Conservation (phyloP, 2,113 vertebrate species). For the Nettapus auritus region DNA sequence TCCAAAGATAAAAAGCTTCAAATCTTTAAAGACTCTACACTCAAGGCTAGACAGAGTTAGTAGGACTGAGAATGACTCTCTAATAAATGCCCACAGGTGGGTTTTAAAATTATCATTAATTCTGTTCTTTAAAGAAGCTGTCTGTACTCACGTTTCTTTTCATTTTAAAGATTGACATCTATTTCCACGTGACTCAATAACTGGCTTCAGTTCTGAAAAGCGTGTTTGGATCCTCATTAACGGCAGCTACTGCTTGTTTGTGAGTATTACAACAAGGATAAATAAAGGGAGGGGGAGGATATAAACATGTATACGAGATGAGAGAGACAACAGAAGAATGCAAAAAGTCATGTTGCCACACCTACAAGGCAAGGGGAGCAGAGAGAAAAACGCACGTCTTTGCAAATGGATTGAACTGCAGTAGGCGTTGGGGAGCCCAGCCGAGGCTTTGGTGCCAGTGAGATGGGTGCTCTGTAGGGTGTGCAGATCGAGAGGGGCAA, state of each 20-base stretch:
- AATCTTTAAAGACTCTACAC: not conserved
- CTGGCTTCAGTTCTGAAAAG: not conserved
- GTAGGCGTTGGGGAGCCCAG: not conserved
- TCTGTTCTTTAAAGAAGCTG: conserved; percentile 6
- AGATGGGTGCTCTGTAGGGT: not conserved
- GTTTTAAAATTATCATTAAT: not conserved
- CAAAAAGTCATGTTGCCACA: not conserved
- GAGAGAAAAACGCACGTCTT: not conserved
- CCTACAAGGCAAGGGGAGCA: not conserved
- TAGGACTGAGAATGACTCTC: not conserved
- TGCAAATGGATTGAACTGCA: not conserved
- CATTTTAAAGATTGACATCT: not conserved
- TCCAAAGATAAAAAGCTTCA: not conserved
- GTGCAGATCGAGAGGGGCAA: not conserved
- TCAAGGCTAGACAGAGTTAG: not conserved
- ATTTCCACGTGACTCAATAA: not conserved
- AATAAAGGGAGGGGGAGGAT: rapidly evolving
- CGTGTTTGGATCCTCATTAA: not conserved
- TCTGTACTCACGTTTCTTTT: not conserved
- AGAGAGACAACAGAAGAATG: not conserved
- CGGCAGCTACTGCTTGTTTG: not conserved
- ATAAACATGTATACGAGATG: not conserved
- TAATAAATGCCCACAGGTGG: not conserved
- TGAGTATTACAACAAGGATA: not conserved
- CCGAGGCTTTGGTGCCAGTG: not conserved